A percentile compares a stretch with the other conserved stretches of the same genome.
These are phyloP conservation scores for Melanostigma gelatinosum DNA, from an alignment of 2,113 vertebrate species.

Conservation along the genomic window DNA sequence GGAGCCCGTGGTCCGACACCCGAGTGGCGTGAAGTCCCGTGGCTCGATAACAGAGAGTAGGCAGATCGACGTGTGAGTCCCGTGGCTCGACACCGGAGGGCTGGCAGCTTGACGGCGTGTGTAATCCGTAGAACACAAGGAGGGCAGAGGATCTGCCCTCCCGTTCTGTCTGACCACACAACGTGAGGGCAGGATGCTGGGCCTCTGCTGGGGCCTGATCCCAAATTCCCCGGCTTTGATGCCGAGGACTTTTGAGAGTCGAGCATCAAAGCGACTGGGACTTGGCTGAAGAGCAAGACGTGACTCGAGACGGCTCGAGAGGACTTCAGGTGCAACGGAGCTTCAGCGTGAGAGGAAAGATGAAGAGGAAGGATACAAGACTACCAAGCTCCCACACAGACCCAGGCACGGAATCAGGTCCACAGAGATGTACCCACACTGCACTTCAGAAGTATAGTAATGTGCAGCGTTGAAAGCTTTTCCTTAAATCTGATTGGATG, in stretches of 20 bases:
- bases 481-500: slow-evolving; percentile 75
- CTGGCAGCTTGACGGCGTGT: no score
- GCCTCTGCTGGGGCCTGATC: slow-evolving; percentile 42
- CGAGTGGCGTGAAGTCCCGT: no score
- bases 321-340: slow-evolving; percentile 30
- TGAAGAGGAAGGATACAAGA: slow-evolving; percentile 4
- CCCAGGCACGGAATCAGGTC: no score
- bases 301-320: not conserved
- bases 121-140: no score
- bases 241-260: slow-evolving; percentile 56
- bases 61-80: no score
- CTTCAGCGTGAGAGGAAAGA: not conserved
- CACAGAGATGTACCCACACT: slow-evolving; percentile 31
- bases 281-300: slow-evolving; percentile 14
- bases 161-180: no score
- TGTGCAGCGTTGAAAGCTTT: slow-evolving; percentile 49
- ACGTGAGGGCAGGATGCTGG: slow-evolving; percentile 24
- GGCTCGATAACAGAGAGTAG: no score
- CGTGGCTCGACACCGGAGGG: no score
- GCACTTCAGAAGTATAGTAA: slow-evolving; percentile 52
- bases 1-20: no score
- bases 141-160: no score
- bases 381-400: no score
- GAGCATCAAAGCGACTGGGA: slow-evolving; percentile 59
- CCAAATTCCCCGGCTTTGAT: slow-evolving; percentile 60